Evolutionary conservation across 2,797 vertebrate genomes (phyloP).

Genomic region (Fringilla coelebs): DNA sequence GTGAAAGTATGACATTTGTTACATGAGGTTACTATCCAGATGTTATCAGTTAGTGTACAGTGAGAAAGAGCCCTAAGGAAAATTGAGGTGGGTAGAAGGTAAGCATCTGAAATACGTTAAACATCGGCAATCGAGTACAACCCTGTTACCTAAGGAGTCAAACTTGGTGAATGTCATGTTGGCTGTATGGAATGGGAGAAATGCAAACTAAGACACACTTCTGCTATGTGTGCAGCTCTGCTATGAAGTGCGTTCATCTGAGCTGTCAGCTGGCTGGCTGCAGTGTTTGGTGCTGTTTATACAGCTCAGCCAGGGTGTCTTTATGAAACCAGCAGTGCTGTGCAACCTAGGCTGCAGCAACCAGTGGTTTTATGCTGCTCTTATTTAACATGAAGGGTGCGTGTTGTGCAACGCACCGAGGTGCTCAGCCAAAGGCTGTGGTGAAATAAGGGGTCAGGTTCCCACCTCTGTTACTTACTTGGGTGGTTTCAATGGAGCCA

Average conservation of each 20-base stretch:
- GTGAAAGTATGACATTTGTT: neutral
- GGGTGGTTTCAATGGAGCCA: neutral
- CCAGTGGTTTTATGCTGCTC: neutral
- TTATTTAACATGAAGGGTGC: neutral
- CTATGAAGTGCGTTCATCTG: slow-evolving; percentile 47
- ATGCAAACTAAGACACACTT: slow-evolving; percentile 64
- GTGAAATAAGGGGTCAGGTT: neutral
- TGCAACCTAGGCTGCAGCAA: slow-evolving; percentile 3
- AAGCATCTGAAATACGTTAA: neutral
- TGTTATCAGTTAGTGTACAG: neutral
- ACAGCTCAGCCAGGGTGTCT: slow-evolving; percentile 42
- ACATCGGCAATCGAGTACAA: slow-evolving; percentile 34
- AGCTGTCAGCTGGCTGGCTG: slow-evolving; percentile 71
- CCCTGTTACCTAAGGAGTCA: slow-evolving; percentile 48
- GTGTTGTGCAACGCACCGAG: neutral
- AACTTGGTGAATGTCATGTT: slow-evolving; percentile 66
- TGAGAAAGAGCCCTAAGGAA: slow-evolving; percentile 48
- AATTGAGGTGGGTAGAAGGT: slow-evolving; percentile 19
- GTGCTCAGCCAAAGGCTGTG: neutral
- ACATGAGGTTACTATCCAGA: neutral
- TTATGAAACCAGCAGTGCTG: slow-evolving; percentile 20
- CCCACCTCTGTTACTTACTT: neutral
- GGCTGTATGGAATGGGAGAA: slow-evolving; percentile 72
- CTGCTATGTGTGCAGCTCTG: slow-evolving; percentile 56
- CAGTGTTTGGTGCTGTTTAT: slow-evolving; percentile 49